A percentile compares a stretch with the other conserved stretches of the same genome.
Evolutionary conservation across 2,113 vertebrate genomes (phyloP).

Genomic region (Eptesicus fuscus): DNA sequence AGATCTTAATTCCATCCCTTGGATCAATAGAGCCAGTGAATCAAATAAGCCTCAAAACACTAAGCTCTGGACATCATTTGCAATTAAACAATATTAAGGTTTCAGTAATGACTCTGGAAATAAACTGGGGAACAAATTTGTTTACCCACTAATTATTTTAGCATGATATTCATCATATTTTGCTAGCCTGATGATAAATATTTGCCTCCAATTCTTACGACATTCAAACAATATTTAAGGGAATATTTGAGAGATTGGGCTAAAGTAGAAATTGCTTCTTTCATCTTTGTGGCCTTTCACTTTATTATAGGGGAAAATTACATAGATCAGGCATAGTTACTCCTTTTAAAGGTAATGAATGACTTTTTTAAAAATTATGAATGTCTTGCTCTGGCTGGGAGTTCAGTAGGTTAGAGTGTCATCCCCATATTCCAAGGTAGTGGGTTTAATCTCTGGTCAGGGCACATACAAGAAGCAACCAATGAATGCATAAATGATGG

Average conservation of each 20-base stretch:
- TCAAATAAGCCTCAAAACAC: conserved; percentile 18
- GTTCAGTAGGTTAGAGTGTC: not conserved
- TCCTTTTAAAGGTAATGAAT: not conserved
- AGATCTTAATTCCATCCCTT: conserved; percentile 18
- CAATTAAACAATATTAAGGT: conserved; percentile 3
- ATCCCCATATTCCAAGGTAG: not conserved
- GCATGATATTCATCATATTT: not conserved
- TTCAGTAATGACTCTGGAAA: conserved; percentile 3
- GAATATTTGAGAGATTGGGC: not conserved
- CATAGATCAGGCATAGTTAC: not conserved
- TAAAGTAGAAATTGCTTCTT: not conserved
- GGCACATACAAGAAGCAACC: not conserved
- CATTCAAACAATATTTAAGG: not conserved
- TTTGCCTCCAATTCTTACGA: not conserved
- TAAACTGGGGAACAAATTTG: not conserved
- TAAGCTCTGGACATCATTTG: not conserved
- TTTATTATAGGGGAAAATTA: not conserved
- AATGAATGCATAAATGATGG: not conserved
- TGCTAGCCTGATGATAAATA: not conserved
- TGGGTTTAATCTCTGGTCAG: not conserved
- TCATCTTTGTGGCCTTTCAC: not conserved
- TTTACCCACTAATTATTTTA: not conserved
- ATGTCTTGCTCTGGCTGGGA: not conserved
- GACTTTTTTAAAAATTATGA: conserved; percentile 16
- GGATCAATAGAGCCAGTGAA: conserved; percentile 1